These are phyloP conservation scores for Meriones psammophilus DNA, from an alignment of 2,797 vertebrate species.

Conservation along the genomic window DNA sequence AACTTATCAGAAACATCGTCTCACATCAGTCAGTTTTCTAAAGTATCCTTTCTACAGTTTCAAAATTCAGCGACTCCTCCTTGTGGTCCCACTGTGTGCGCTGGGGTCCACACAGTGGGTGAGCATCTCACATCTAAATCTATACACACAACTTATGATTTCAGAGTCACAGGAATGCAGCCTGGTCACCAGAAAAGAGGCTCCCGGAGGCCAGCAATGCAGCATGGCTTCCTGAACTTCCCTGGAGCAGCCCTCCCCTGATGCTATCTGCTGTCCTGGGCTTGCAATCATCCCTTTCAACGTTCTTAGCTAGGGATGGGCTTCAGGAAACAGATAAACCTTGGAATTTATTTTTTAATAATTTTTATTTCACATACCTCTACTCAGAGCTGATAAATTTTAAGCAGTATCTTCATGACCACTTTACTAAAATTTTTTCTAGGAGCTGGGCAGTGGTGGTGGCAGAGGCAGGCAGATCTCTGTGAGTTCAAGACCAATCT, in stretches of 20 bases:
- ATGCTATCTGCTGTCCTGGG: not conserved
- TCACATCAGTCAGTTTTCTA: constrained; percentile 47
- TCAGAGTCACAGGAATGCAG: not conserved
- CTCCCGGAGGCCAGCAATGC: not conserved
- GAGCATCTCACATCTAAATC: constrained; percentile 33
- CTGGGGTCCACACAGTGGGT: not conserved
- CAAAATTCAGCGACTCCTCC: constrained; percentile 5
- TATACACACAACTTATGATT: not conserved
- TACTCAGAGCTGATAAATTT: constrained; percentile 46
- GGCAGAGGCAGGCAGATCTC: not conserved
- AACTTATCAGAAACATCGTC: constrained; percentile 56
- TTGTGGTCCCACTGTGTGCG: constrained; percentile 1
- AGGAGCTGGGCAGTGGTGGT: not conserved
- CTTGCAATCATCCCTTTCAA: not conserved
- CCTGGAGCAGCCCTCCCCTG: not conserved
- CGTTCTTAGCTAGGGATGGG: not conserved
- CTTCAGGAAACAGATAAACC: not conserved
- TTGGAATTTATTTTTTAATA: constrained; percentile 46
- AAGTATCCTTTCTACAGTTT: constrained; percentile 46
- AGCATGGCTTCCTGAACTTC: not conserved
- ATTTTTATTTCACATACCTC: constrained; percentile 35
- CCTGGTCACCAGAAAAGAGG: not conserved
- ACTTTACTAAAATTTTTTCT: constrained; percentile 55
- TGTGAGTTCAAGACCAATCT: not conserved
- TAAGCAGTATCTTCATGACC: constrained; percentile 7